These are phyloP conservation scores for Acanthisitta chloris DNA, from an alignment of 2,113 vertebrate species.

Conservation along the genomic window DNA sequence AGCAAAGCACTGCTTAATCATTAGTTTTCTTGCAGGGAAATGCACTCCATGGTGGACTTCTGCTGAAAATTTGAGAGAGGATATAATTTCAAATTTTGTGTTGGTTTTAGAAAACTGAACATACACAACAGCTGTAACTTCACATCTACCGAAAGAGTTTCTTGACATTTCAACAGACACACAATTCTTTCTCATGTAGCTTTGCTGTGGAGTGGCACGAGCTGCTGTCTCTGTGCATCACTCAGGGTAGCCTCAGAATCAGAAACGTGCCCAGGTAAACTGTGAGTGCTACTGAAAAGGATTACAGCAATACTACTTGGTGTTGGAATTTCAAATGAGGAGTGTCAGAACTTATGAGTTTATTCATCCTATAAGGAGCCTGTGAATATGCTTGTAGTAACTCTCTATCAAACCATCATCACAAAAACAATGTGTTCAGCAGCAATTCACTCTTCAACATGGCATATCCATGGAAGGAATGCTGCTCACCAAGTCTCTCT, in stretches of 20 bases:
- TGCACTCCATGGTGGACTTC: background rate
- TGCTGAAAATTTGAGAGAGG: background rate
- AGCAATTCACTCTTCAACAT: accelerated
- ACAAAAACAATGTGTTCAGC: background rate
- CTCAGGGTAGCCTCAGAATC: background rate
- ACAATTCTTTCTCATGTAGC: background rate
- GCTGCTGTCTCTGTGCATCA: background rate
- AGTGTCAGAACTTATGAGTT: background rate
- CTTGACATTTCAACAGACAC: background rate
- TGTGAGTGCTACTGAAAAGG: background rate
- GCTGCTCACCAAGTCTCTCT: accelerated
- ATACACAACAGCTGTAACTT: slow-evolving; percentile 2
- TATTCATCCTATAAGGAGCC: background rate
- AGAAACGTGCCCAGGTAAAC: background rate
- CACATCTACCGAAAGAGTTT: background rate
- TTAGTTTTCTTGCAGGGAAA: background rate
- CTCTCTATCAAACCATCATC: background rate
- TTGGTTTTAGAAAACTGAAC: slow-evolving; percentile 19
- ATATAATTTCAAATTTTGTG: background rate
- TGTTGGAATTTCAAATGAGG: background rate
- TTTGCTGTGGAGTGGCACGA: background rate
- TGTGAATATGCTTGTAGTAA: background rate
- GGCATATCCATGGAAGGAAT: background rate
- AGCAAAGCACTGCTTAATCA: background rate
- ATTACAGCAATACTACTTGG: background rate